Conservation (phyloP, 2,888 invertebrate species). For the Rhingia campestris region DNA sequence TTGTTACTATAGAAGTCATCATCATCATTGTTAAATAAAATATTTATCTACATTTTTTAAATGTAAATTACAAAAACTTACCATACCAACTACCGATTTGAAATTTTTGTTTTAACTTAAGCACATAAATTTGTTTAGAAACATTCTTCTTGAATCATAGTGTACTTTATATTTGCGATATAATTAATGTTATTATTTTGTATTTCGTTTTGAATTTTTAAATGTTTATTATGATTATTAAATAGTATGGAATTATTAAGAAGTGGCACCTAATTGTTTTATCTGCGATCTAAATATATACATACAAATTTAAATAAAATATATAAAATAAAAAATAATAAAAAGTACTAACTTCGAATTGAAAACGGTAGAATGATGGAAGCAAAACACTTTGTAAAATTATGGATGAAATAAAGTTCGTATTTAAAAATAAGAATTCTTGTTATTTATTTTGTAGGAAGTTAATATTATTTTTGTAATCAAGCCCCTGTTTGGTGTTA, state of each 20-base stretch:
- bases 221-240: conserved; percentile 45
- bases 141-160: background rate
- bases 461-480: background rate
- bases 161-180: conserved; percentile 12
- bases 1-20: background rate
- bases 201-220: conserved; percentile 40
- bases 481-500: no score
- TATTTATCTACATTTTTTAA: conserved; percentile 5
- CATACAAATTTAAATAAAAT: conserved; percentile 55
- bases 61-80: conserved; percentile 10
- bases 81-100: conserved; percentile 13
- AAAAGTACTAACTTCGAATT: conserved; percentile 58
- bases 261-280: conserved; percentile 56
- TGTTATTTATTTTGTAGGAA: conserved; percentile 12
- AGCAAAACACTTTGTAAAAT: conserved; percentile 66
- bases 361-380: conserved; percentile 53
- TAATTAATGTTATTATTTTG: conserved; percentile 41
- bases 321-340: conserved; percentile 36
- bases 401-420: conserved; percentile 73
- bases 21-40: conserved; percentile 19
- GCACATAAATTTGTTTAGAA: background rate
- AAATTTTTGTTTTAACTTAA: background rate
- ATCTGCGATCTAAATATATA: conserved; percentile 55
- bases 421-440: conserved; percentile 55
- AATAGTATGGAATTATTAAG: conserved; percentile 39